Conservation (phyloP, 2,888 invertebrate genomes). For the Leptura quadrifasciata region DNA sequence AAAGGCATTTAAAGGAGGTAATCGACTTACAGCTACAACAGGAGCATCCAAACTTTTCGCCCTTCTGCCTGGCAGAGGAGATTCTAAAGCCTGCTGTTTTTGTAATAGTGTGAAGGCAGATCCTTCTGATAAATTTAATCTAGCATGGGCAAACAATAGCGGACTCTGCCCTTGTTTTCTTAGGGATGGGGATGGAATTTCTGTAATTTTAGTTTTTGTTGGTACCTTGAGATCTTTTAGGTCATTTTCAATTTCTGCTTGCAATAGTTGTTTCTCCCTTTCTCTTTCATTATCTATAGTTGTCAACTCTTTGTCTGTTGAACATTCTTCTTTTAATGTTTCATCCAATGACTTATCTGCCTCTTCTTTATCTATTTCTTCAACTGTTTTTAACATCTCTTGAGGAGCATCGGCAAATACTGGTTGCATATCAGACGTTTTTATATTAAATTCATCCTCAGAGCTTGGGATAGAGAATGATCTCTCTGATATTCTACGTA, state of each 20-base stretch:
- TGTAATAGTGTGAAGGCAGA: conserved; percentile 85
- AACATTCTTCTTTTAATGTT: conserved; percentile 65
- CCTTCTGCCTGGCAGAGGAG: conserved; percentile 84
- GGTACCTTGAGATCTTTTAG: conserved; percentile 71
- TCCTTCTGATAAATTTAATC: conserved; percentile 89
- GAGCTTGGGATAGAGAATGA: conserved; percentile 86
- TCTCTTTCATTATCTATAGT: conserved; percentile 66
- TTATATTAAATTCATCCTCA: conserved; percentile 82
- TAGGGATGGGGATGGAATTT: conserved; percentile 82
- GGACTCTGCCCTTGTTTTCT: conserved; percentile 86
- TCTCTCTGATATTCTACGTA: conserved; percentile 83
- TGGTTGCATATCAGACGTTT: conserved; percentile 75
- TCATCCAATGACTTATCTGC: conserved; percentile 70
- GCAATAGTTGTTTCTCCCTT: conserved; percentile 68
- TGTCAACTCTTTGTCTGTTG: conserved; percentile 59
- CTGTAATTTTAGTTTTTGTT: conserved; percentile 77
- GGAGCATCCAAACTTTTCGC: conserved; percentile 91
- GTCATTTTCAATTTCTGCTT: conserved; percentile 71
- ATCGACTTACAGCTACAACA: conserved; percentile 85
- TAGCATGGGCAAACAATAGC: conserved; percentile 86
- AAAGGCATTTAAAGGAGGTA: conserved; percentile 90
- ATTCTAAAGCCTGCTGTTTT: conserved; percentile 85
- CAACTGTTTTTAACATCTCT: conserved; percentile 64
- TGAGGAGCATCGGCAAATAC: conserved; percentile 69
- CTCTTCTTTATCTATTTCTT: conserved; percentile 67